phyloP scores from a whole-genome alignment of 2,113 vertebrate species.

The Misgurnus mizolepis region DNA sequence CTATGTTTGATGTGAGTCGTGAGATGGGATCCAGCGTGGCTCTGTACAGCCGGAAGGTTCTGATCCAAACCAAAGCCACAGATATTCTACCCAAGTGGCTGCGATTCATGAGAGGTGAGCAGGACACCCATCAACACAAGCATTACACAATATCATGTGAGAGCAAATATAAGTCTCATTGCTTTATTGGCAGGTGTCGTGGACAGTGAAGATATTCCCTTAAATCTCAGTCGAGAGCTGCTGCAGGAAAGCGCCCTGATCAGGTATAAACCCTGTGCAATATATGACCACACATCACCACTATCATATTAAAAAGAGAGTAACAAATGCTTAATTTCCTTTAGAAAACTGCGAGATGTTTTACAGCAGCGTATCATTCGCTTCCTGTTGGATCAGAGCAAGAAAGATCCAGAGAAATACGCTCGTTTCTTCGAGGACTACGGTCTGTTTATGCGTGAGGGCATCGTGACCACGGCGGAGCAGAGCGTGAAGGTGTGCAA shows the following conservation, averaged over 20 bases:
- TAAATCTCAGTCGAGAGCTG: conserved; percentile 97
- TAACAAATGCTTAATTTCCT: neutral
- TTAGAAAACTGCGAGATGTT: conserved; percentile 90
- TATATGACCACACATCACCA: neutral
- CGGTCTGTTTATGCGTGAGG: conserved; percentile 92
- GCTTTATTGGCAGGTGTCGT: conserved; percentile 83
- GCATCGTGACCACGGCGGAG: conserved; percentile 90
- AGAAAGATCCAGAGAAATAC: conserved; percentile 94
- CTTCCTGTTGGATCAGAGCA: conserved; percentile 93
- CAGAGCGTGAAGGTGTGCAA: conserved; percentile 88
- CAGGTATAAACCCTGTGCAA: conserved; percentile 73
- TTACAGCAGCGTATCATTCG: conserved; percentile 91
- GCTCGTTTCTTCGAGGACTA: conserved; percentile 93
- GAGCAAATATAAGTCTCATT: neutral
- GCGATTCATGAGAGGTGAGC: conserved; percentile 88
- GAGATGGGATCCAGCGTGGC: conserved; percentile 89
- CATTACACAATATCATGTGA: neutral
- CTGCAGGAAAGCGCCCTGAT: conserved; percentile 94
- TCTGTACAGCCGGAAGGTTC: conserved; percentile 92
- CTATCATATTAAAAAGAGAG: too few species aligned
- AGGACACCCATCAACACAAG: neutral
- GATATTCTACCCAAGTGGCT: conserved; percentile 97
- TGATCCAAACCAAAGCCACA: conserved; percentile 92
- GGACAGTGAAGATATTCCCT: conserved; percentile 96
- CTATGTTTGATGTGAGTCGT: conserved; percentile 95